These are phyloP conservation scores for Caenorhabditis sulstoni DNA, from an alignment of 2,888 invertebrate genomes.

Conservation along the genomic window DNA sequence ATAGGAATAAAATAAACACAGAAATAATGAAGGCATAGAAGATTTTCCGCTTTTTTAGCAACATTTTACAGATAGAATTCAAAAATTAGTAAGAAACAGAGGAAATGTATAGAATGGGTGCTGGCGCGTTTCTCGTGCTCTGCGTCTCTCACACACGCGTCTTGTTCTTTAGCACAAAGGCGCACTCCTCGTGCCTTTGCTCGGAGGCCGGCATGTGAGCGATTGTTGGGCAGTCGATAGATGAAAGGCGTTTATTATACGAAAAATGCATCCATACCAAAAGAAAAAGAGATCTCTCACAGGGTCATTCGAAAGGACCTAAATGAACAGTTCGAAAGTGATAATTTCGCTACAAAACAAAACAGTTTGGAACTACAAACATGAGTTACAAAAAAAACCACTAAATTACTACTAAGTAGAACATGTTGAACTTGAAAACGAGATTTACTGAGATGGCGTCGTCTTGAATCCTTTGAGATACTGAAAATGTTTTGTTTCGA, in stretches of 20 bases:
- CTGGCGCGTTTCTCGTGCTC: conserved; percentile 23
- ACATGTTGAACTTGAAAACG: background rate
- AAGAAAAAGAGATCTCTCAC: too few relatives aligned
- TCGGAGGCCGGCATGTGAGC: too few relatives aligned
- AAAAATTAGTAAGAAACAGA: conserved; percentile 12
- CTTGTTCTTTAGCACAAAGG: too few relatives aligned
- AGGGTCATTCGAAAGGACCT: too few relatives aligned
- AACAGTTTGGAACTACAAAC: background rate
- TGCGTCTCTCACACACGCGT: conserved; percentile 4
- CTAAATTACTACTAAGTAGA: too few relatives aligned
- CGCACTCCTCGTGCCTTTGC: too few relatives aligned
- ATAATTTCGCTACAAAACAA: background rate
- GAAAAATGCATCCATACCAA: too few relatives aligned
- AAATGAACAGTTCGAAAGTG: too few relatives aligned
- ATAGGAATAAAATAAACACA: conserved; percentile 22
- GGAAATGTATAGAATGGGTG: background rate
- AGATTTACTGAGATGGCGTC: background rate
- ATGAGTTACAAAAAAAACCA: background rate
- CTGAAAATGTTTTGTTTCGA: too few relatives aligned
- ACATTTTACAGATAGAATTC: conserved; percentile 11
- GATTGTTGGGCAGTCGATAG: too few relatives aligned
- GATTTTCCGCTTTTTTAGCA: conserved; percentile 37
- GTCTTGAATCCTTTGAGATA: conserved; percentile 4
- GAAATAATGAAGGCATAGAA: conserved; percentile 17
- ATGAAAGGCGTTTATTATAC: background rate